phyloP scores from a whole-genome alignment of 1,140 invertebrate species.

The Papilio dardanus region DNA sequence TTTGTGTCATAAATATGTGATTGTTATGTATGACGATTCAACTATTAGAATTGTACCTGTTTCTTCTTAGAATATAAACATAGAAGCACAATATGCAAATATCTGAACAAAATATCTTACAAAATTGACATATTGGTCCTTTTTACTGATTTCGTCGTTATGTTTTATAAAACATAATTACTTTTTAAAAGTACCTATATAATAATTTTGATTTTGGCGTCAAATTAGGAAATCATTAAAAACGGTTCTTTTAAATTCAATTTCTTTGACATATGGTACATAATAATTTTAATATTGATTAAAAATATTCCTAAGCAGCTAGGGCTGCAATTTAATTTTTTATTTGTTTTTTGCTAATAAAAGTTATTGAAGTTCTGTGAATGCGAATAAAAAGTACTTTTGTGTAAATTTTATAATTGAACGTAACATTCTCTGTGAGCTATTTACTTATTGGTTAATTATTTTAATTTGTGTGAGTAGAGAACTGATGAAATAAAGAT shows the following conservation, averaged over 20 bases:
- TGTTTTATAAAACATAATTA: neutral
- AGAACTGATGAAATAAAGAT: constrained; percentile 11
- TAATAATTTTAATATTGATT: constrained; percentile 1
- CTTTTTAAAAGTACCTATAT: neutral
- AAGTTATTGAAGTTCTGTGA: constrained; percentile 10
- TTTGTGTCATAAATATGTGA: constrained; percentile 35
- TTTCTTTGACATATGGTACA: neutral
- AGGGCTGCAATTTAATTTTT: constrained; percentile 1
- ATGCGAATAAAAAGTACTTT: neutral
- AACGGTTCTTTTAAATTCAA: neutral
- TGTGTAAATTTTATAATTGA: constrained; percentile 10
- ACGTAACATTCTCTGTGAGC: constrained; percentile 6
- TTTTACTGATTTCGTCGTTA: neutral
- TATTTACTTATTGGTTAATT: neutral
- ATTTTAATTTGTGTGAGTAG: constrained; percentile 15
- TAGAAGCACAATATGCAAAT: constrained; percentile 28
- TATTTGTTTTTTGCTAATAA: neutral
- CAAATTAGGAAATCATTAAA: neutral
- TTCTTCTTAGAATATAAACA: constrained; percentile 18
- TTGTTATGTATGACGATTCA: constrained; percentile 25
- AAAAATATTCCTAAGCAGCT: constrained; percentile 4
- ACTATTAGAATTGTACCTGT: constrained; percentile 32
- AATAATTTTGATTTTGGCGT: neutral
- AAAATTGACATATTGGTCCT: neutral
- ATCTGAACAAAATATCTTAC: constrained; percentile 19